These are phyloP conservation scores for Caenorhabditis sp. DNA, from an alignment of 2,888 invertebrate species.

Conservation along the genomic window DNA sequence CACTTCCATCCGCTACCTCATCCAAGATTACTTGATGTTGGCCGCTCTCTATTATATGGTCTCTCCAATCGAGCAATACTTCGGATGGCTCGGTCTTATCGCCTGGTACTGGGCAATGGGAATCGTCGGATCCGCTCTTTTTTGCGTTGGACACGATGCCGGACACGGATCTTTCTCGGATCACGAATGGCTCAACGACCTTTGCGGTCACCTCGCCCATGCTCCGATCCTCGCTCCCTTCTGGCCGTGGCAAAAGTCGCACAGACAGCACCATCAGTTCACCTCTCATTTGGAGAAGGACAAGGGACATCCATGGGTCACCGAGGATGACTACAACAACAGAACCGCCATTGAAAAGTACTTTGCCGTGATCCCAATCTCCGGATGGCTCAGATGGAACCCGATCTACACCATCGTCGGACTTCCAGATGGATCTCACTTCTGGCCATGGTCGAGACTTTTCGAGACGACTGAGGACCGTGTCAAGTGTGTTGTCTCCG, in stretches of 20 bases:
- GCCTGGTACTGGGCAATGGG: slow-evolving; percentile 78
- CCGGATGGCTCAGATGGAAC: slow-evolving; percentile 81
- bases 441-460: slow-evolving; percentile 79
- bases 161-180: slow-evolving; percentile 78
- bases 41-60: slow-evolving; percentile 73
- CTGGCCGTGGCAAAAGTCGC: slow-evolving; percentile 80
- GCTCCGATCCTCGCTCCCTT: slow-evolving; percentile 78
- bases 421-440: slow-evolving; percentile 82
- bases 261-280: slow-evolving; percentile 78
- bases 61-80: slow-evolving; percentile 74
- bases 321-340: slow-evolving; percentile 70
- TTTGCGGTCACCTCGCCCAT: slow-evolving; percentile 77
- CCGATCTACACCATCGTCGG: slow-evolving; percentile 81
- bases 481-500: slow-evolving; percentile 78
- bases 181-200: slow-evolving; percentile 76
- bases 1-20: slow-evolving; percentile 75
- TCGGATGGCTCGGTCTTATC: slow-evolving; percentile 77
- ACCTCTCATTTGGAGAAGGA: slow-evolving; percentile 79
- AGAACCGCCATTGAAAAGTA: slow-evolving; percentile 70
- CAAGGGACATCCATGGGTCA: slow-evolving; percentile 78
- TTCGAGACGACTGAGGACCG: slow-evolving; percentile 79
- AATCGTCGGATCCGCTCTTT: slow-evolving; percentile 74
- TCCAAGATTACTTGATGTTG: slow-evolving; percentile 75
- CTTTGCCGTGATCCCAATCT: slow-evolving; percentile 77
- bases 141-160: slow-evolving; percentile 78